These are phyloP conservation scores for Cosmorhoe ocellata DNA, from an alignment of 2,888 invertebrate species.

Conservation along the genomic window DNA sequence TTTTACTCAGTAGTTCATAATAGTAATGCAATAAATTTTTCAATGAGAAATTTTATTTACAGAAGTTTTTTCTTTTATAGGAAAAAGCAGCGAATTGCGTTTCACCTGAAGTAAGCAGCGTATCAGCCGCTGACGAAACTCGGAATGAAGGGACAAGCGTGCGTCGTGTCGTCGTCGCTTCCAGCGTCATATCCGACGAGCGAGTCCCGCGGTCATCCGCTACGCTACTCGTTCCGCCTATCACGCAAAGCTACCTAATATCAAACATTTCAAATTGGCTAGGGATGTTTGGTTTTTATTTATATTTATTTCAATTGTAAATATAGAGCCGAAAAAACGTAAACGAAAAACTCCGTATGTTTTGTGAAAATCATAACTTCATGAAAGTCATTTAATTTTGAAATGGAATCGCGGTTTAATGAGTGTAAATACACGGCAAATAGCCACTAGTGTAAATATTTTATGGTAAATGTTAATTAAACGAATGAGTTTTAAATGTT, in stretches of 20 bases:
- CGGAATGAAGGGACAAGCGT: conserved; percentile 68
- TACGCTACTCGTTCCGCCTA: conserved; percentile 43
- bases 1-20: no score
- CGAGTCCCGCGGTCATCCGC: conserved; percentile 63
- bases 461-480: conserved; percentile 45
- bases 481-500: conserved; percentile 31
- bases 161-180: conserved; percentile 84
- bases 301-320: conserved; percentile 35
- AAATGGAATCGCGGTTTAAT: neutral
- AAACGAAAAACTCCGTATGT: neutral
- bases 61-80: conserved; percentile 35
- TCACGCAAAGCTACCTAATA: conserved; percentile 39
- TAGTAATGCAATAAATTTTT: no score
- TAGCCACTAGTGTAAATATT: conserved; percentile 42
- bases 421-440: conserved; percentile 42
- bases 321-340: conserved; percentile 7
- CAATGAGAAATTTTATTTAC: no score
- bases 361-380: neutral
- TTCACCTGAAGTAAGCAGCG: conserved; percentile 78
- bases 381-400: conserved; percentile 3
- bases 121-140: conserved; percentile 63
- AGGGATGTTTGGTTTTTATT: conserved; percentile 36
- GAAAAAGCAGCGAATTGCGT: conserved; percentile 71
- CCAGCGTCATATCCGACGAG: conserved; percentile 86
- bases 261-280: conserved; percentile 38